Conservation (phyloP, 2,888 invertebrate genomes). For the Proisotoma minuta region DNA sequence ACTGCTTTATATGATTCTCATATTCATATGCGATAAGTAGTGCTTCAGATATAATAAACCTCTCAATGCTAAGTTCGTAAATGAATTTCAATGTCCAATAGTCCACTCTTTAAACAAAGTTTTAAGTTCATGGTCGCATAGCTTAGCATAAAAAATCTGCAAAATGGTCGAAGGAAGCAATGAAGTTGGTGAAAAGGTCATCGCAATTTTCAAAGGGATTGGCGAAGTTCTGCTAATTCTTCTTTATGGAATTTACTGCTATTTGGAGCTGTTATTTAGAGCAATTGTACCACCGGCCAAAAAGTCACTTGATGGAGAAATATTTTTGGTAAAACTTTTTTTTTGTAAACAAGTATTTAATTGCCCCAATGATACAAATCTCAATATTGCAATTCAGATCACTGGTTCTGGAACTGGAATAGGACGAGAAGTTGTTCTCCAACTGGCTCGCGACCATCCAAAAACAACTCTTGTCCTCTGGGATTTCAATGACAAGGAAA, state of each 20-base stretch:
- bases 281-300: slow-evolving; percentile 5
- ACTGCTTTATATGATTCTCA: too few species aligned
- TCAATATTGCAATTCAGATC: slow-evolving; percentile 51
- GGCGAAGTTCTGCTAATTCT: not conserved
- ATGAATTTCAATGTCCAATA: too few species aligned
- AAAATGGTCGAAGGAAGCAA: not conserved
- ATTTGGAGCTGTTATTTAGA: not conserved
- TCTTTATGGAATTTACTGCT: slow-evolving; percentile 1
- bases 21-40: too few species aligned
- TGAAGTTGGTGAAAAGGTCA: not conserved
- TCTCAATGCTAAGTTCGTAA: too few species aligned
- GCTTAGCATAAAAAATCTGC: too few species aligned
- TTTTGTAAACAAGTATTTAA: too few species aligned
- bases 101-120: too few species aligned
- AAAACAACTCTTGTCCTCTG: slow-evolving; percentile 63
- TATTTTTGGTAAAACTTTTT: slow-evolving; percentile 24
- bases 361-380: too few species aligned
- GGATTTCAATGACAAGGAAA: slow-evolving; percentile 59
- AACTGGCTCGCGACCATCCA: slow-evolving; percentile 53
- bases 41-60: too few species aligned
- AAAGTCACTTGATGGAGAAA: slow-evolving; percentile 20
- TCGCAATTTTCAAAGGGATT: not conserved
- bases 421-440: slow-evolving; percentile 61
- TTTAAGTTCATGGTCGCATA: too few species aligned
- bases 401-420: slow-evolving; percentile 67